These are phyloP conservation scores for Falco novaeseelandiae DNA, from an alignment of 2,797 vertebrate species.

Conservation along the genomic window DNA sequence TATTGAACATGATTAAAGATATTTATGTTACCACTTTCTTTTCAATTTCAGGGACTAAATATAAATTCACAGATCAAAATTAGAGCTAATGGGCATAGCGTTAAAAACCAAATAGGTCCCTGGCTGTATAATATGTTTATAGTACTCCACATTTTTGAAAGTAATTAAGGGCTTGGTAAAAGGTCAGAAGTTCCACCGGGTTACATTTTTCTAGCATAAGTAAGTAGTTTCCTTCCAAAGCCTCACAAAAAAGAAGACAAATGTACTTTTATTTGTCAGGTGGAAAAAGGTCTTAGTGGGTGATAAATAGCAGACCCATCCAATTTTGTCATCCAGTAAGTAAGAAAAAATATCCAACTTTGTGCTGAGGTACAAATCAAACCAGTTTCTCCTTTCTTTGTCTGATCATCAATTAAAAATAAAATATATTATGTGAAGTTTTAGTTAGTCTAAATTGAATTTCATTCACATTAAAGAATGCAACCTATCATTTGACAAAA, in stretches of 20 bases:
- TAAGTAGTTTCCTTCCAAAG: background rate
- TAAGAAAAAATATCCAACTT: background rate
- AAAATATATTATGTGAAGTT: conserved; percentile 25
- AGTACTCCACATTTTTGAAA: background rate
- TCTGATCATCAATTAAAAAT: conserved; percentile 41
- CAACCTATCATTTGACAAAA: conserved; percentile 46
- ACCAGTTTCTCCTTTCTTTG: background rate
- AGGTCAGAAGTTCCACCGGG: background rate
- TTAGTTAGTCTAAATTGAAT: conserved; percentile 33
- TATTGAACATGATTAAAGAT: background rate
- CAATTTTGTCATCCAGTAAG: background rate
- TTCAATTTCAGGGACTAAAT: background rate
- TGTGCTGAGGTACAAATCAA: background rate
- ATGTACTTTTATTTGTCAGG: background rate
- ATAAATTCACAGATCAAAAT: background rate
- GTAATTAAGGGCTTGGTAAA: background rate
- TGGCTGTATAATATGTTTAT: background rate
- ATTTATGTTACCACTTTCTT: background rate
- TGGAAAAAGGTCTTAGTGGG: background rate
- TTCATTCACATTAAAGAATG: conserved; percentile 36
- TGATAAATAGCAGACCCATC: conserved; percentile 12
- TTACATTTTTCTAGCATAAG: background rate
- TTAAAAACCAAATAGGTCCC: background rate
- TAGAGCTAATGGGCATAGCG: background rate
- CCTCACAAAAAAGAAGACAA: background rate